phyloP scores from a whole-genome alignment of 1,140 invertebrate genomes.

The Drosophila pandora region DNA sequence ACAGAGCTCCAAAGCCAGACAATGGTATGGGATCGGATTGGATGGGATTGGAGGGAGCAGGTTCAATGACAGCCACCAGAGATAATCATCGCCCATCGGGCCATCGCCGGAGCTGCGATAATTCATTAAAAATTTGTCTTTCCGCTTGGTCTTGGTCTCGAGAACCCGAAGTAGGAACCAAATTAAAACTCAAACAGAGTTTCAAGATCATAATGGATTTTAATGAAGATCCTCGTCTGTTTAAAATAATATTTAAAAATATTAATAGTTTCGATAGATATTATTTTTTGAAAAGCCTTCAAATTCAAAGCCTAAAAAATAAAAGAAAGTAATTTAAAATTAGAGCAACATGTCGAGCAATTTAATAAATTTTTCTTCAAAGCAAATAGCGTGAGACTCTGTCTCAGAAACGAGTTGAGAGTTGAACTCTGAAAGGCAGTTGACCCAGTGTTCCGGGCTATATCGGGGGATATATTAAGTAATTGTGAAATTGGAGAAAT shows the following conservation, averaged over 20 bases:
- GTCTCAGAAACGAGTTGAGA: conserved; percentile 11
- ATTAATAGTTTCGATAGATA: no score
- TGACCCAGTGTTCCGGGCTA: conserved; percentile 27
- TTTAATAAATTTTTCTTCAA: conserved; percentile 57
- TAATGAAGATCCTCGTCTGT: no score
- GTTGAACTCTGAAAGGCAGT: conserved; percentile 21
- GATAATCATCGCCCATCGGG: conserved; percentile 43
- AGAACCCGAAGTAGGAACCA: neutral
- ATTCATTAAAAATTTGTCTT: conserved; percentile 48
- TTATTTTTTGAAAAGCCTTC: no score
- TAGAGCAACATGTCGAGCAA: conserved; percentile 14
- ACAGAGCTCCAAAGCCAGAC: neutral
- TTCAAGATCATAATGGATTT: neutral
- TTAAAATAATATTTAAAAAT: no score
- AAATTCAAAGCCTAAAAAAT: no score
- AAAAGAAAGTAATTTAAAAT: no score
- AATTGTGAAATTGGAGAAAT: conserved; percentile 7
- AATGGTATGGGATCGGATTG: neutral
- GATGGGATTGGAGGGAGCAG: conserved; percentile 16
- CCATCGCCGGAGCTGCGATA: conserved; percentile 32
- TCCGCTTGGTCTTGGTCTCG: conserved; percentile 13
- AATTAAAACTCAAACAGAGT: neutral
- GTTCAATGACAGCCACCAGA: conserved; percentile 48
- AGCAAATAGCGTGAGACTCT: conserved; percentile 69
- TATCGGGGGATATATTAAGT: conserved; percentile 8